Percentiles rank a stretch among this genome's conserved stretches.
These are phyloP conservation scores for Epizoanthus rinbou DNA, from an alignment of 92 coral and sea anemone species.

Conservation along the genomic window DNA sequence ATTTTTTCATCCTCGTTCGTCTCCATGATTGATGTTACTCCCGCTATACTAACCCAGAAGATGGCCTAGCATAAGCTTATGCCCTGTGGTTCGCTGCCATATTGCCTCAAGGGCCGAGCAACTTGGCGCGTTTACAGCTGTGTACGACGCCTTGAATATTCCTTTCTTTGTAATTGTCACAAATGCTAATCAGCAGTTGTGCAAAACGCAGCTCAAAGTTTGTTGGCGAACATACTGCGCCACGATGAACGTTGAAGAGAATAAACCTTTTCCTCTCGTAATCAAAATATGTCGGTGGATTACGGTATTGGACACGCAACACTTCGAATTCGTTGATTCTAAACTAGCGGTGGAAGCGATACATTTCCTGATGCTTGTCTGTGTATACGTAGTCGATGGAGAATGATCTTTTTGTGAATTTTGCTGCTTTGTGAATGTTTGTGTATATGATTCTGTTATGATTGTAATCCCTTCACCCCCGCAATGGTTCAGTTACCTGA, in stretches of 20 bases:
- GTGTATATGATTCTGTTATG: too few species aligned
- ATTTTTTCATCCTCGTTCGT: not conserved
- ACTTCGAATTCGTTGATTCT: not conserved
- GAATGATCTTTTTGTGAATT: not conserved
- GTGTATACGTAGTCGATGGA: not conserved
- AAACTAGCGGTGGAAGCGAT: not conserved
- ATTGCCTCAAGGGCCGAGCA: not conserved
- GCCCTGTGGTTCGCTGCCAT: not conserved
- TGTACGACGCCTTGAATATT: not conserved
- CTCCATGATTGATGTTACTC: not conserved
- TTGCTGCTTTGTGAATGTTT: not conserved
- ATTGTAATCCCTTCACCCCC: not conserved
- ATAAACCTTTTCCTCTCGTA: not conserved
- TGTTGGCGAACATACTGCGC: not conserved
- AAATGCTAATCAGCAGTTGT: slow-evolving; percentile 3
- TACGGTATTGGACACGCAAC: too few species aligned
- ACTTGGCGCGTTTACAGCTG: not conserved
- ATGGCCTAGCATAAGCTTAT: not conserved
- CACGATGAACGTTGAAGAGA: not conserved
- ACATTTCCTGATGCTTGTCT: too few species aligned
- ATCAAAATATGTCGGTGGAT: not conserved
- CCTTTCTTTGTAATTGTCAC: not conserved
- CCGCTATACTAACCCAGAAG: not conserved
- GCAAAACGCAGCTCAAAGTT: too few species aligned
- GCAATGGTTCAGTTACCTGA: not conserved